Percentiles rank a stretch among this genome's conserved stretches.
Evolutionary conservation across 2,888 invertebrate species (phyloP).

Genomic region (Leistus spinibarbis): DNA sequence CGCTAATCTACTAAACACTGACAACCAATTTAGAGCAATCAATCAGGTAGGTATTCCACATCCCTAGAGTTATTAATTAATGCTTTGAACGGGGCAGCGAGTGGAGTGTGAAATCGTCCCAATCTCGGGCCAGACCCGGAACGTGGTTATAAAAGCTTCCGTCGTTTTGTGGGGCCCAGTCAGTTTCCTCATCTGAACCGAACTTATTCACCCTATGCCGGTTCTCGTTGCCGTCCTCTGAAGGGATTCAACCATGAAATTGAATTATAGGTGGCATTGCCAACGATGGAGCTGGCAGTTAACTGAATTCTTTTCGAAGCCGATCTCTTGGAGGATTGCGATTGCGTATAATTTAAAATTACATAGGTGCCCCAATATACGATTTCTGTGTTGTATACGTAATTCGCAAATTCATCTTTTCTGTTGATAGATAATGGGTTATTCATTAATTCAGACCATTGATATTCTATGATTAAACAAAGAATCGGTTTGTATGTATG

Average conservation of each 20-base stretch:
- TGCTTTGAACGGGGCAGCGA: constrained; percentile 6
- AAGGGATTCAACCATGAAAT: constrained; percentile 59
- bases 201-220: background rate
- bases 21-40: background rate
- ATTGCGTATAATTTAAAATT: constrained; percentile 29
- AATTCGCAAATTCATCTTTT: too few species aligned
- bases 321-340: constrained; percentile 29
- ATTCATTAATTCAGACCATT: too few species aligned
- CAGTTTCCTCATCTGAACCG: background rate
- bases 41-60: background rate
- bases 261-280: constrained; percentile 56
- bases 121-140: background rate
- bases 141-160: background rate
- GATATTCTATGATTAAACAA: too few species aligned
- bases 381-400: constrained; percentile 6
- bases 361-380: background rate
- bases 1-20: background rate
- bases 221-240: constrained; percentile 28
- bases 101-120: constrained; percentile 29
- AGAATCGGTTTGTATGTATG: too few species aligned
- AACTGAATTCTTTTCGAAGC: constrained; percentile 37
- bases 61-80: background rate
- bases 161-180: background rate
- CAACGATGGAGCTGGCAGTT: constrained; percentile 39
- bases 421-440: too few species aligned